These are phyloP conservation scores for Sebastes taczanowskii DNA, from an alignment of 2,797 vertebrate species.

Conservation along the genomic window DNA sequence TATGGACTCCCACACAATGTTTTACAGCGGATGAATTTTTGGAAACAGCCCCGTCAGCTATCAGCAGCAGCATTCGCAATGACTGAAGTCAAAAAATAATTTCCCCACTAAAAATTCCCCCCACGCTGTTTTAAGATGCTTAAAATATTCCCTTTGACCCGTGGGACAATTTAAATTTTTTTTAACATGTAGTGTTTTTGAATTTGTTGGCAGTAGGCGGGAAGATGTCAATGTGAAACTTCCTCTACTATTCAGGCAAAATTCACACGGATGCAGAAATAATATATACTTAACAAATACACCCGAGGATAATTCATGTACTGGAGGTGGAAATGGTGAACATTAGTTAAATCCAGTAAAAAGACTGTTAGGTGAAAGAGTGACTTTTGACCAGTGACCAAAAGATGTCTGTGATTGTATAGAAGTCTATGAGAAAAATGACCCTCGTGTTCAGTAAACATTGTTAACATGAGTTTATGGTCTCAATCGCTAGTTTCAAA, in stretches of 20 bases:
- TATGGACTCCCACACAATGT: constrained; percentile 19
- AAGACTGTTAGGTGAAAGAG: background rate
- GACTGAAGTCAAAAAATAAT: constrained; percentile 12
- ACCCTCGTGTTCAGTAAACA: no score
- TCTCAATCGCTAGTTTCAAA: no score
- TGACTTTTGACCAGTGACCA: background rate
- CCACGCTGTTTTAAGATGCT: background rate
- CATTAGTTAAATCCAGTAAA: background rate
- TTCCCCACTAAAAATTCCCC: background rate
- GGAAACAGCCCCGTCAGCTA: constrained; percentile 19
- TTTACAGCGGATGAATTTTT: constrained; percentile 4
- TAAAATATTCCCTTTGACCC: constrained; percentile 12
- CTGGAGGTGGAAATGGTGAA: background rate
- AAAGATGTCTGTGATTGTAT: no score
- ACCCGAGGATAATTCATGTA: background rate
- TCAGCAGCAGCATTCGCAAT: background rate
- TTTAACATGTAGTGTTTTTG: background rate
- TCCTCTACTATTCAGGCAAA: background rate
- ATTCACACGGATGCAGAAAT: background rate
- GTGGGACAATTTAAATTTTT: background rate
- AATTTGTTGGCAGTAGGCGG: background rate
- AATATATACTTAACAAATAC: background rate
- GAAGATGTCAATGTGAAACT: background rate
- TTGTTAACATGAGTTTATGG: no score
- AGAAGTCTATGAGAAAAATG: no score